A percentile compares a stretch with the other conserved stretches of the same genome.
phyloP scores from a whole-genome alignment of 2,888 invertebrate genomes.

The Himalopsyche anomala region DNA sequence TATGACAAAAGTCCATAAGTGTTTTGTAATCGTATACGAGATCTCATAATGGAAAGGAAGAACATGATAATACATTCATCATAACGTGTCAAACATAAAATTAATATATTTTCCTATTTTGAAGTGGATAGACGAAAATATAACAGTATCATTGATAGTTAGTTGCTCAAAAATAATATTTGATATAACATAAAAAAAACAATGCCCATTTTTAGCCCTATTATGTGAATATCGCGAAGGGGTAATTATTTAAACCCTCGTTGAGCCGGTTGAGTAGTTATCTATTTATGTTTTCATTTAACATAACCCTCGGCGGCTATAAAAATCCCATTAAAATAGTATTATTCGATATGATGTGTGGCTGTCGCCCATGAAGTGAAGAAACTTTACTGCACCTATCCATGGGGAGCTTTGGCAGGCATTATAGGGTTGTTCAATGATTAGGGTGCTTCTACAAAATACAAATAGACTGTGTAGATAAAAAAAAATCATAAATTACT shows the following conservation, averaged over 20 bases:
- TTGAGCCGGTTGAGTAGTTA: constrained; percentile 52
- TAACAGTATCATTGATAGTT: no score
- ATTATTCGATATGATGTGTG: constrained; percentile 55
- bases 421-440: neutral
- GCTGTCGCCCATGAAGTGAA: constrained; percentile 57
- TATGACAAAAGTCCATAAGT: no score
- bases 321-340: constrained; percentile 56
- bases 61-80: no score
- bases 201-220: neutral
- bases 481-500: no score
- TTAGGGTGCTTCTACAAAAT: neutral
- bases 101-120: no score
- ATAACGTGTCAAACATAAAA: no score
- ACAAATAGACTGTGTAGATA: neutral
- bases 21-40: no score
- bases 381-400: constrained; percentile 26
- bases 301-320: constrained; percentile 54
- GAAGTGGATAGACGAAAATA: no score
- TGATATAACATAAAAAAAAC: neutral
- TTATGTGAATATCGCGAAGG: neutral
- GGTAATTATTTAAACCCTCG: constrained; percentile 51
- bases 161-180: neutral
- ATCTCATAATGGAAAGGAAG: no score
- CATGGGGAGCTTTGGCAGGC: constrained; percentile 12
- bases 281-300: constrained; percentile 44